Evolutionary conservation across 2,797 vertebrate species (phyloP).

Genomic region (Sebastes cheni): DNA sequence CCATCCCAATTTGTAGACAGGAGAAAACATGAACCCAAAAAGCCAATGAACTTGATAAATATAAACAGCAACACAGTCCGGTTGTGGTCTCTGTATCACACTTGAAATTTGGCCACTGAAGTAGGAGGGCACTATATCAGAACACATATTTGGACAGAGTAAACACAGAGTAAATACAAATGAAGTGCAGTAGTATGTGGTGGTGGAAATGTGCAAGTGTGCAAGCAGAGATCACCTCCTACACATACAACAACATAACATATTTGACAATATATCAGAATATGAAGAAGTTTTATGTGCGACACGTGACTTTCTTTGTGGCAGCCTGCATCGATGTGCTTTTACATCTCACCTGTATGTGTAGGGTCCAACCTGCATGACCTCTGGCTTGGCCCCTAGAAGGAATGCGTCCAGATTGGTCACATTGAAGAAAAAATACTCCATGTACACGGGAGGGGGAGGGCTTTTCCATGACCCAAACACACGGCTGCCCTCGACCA

Average conservation of each 20-base stretch:
- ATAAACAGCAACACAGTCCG: not conserved
- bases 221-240: not conserved
- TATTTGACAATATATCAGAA: not conserved
- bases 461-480: conserved; percentile 84
- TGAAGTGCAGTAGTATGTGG: not conserved
- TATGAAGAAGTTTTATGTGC: not conserved
- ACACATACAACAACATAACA: not conserved
- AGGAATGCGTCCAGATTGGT: conserved; percentile 75
- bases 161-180: not conserved
- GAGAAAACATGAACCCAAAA: not conserved
- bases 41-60: not conserved
- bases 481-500: conserved; percentile 82
- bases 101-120: not conserved
- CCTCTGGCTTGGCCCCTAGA: conserved; percentile 66
- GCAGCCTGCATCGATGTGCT: not conserved
- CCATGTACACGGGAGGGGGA: conserved; percentile 83
- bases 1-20: not conserved
- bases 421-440: conserved; percentile 85
- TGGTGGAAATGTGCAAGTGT: not conserved
- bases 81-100: not conserved
- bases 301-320: not conserved
- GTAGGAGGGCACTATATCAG: not conserved
- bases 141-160: not conserved
- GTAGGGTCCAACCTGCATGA: conserved; percentile 82
- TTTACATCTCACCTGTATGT: conserved; percentile 77